phyloP scores from a whole-genome alignment of 2,797 vertebrate species.

The Percopsis omiscomaycus region DNA sequence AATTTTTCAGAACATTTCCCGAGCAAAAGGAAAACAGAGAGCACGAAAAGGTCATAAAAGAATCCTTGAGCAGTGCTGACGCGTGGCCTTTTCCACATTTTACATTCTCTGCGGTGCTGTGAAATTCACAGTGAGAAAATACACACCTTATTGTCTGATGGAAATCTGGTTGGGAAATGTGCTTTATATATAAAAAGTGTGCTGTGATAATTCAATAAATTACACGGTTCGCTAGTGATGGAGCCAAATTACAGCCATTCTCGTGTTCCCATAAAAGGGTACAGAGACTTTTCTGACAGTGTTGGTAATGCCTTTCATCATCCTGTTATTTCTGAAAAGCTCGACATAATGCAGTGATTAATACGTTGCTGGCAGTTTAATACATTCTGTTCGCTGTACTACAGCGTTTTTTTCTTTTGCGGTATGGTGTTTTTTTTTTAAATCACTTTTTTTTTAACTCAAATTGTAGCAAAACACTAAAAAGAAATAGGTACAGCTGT shows the following conservation, averaged over 20 bases:
- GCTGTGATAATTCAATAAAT: conserved; percentile 51
- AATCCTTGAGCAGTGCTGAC: conserved; percentile 53
- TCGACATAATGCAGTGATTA: conserved; percentile 68
- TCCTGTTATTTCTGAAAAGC: conserved; percentile 70
- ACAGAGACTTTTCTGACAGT: conserved; percentile 47
- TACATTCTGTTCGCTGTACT: conserved; percentile 48
- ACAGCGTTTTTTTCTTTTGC: conserved; percentile 46
- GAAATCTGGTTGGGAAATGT: conserved; percentile 31
- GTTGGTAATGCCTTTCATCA: conserved; percentile 64
- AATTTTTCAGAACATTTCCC: conserved; percentile 52
- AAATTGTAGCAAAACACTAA: no score
- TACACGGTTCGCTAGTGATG: conserved; percentile 43
- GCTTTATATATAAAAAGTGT: conserved; percentile 36
- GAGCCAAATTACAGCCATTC: conserved; percentile 22
- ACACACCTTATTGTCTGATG: conserved; percentile 34
- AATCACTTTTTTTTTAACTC: no score
- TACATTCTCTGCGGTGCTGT: conserved; percentile 50
- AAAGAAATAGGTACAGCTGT: no score
- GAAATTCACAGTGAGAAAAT: conserved; percentile 43
- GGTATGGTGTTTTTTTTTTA: conserved; percentile 48
- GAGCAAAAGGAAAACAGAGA: conserved; percentile 27
- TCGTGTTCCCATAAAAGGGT: conserved; percentile 59
- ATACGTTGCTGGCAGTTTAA: conserved; percentile 59
- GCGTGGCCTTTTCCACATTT: conserved; percentile 56
- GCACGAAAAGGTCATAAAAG: conserved; percentile 66